Conservation (phyloP, 2,797 vertebrate species). For the Enteromius thamalakanensis region DNA sequence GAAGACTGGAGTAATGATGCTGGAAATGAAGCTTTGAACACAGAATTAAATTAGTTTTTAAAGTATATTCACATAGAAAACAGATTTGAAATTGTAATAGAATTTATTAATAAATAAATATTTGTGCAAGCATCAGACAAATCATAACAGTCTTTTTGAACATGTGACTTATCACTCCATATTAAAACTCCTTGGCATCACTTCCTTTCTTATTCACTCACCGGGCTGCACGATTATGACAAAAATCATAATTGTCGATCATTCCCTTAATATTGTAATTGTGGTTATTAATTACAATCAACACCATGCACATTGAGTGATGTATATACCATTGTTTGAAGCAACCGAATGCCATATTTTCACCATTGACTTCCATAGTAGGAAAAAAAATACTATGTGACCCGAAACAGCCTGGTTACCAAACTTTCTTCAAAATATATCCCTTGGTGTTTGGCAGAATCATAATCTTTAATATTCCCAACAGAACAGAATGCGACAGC, state of each 20-base stretch:
- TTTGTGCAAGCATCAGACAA: not conserved
- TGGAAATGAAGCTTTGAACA: not conserved
- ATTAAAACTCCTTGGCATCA: not conserved
- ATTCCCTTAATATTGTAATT: no score
- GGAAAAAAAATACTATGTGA: no score
- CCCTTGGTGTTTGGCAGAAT: no score
- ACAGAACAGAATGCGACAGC: conserved; percentile 89
- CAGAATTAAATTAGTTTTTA: not conserved
- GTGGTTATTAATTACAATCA: no score
- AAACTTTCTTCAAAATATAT: no score
- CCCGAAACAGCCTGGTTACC: no score
- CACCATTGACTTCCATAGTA: no score
- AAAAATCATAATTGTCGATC: no score
- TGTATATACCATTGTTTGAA: no score
- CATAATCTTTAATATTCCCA: conserved; percentile 48
- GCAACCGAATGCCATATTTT: no score
- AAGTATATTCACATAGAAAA: not conserved
- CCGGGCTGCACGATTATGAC: not conserved
- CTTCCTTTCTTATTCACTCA: not conserved
- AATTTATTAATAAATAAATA: not conserved
- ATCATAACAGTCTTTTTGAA: not conserved
- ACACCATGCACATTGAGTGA: no score
- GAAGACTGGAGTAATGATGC: not conserved
- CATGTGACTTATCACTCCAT: not conserved
- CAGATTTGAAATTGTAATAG: not conserved